These are phyloP conservation scores for Platysternon megacephalum DNA, from an alignment of 2,113 vertebrate genomes.

Conservation along the genomic window DNA sequence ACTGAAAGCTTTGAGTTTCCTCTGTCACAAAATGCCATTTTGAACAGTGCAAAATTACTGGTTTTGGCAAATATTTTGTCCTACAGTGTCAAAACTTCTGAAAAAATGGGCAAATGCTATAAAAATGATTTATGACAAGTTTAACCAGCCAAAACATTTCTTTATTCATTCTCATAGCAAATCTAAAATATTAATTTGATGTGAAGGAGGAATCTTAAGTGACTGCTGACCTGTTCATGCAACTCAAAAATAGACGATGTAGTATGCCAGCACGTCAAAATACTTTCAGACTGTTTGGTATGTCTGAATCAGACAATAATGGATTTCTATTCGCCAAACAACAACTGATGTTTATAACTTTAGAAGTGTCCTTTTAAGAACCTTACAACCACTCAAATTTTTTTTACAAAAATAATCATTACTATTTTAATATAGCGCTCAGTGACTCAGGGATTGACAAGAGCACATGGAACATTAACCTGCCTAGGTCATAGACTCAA, in stretches of 20 bases:
- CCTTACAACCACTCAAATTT: rapidly evolving
- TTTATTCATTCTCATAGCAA: neutral
- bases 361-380: neutral
- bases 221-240: neutral
- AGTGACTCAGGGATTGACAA: neutral
- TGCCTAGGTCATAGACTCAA: neutral
- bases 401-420: neutral
- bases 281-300: neutral
- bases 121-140: neutral
- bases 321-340: neutral
- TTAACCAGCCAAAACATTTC: neutral
- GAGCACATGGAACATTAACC: neutral
- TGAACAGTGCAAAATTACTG: neutral
- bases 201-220: neutral
- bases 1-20: neutral
- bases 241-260: neutral
- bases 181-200: neutral
- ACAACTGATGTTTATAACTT: neutral
- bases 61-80: neutral
- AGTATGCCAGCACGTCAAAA: neutral
- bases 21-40: neutral
- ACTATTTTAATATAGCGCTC: neutral
- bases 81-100: neutral
- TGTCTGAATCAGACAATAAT: neutral
- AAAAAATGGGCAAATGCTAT: rapidly evolving